Base-by-base conservation (phyloP, 2,888 invertebrate species). In the Synergus itoensis region DNA sequence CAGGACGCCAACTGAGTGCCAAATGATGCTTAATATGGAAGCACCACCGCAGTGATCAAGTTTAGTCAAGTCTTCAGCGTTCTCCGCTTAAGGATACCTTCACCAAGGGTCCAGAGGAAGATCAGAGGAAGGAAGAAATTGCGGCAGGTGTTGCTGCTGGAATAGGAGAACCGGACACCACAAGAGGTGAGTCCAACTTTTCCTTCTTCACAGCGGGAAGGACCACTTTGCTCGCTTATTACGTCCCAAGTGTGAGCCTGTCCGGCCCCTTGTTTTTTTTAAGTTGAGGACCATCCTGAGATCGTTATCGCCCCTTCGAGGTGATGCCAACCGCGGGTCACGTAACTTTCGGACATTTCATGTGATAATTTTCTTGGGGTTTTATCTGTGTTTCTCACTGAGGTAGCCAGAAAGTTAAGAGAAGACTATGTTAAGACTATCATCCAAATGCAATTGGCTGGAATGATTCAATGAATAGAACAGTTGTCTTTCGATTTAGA, bases 1-100 rank as follows among this genome's bases (percentile, higher is more conserved):
- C 73, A 73, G 73, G 73, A 73, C 73, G 73, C 73, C 73, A 73
- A 48, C 73, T 73, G 48, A 73, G 48, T 73, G 73, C 53, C 73
- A 73, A 73, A 73, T 73, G 73, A 73, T 53, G n/a, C 73, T 73
- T 73, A 73, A 73, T 53, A 73, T 73, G 73, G 73, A 16, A 73
- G 53, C 53, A 73, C 73, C 53, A 53, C 73, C 48, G 48, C 53
- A 73, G 73, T 73, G 73, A 73, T 73, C 53, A 69, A 48, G 45
- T 69, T 28, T 45, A 41, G 12, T 65, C 1, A 40, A 36, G 9
- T 60, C 60, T 60, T 60, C 21, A 53, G 48, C 21, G 11, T 73
- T 73, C 53, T 40, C 73, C 73, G 28, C 48, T 73, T 43, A 67
- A 67, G 67, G 67, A 67, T 45, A 67, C 43, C 21, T 12, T 60